Base-by-base conservation (phyloP, 2,888 invertebrate genomes). In the Meta bourneti region DNA sequence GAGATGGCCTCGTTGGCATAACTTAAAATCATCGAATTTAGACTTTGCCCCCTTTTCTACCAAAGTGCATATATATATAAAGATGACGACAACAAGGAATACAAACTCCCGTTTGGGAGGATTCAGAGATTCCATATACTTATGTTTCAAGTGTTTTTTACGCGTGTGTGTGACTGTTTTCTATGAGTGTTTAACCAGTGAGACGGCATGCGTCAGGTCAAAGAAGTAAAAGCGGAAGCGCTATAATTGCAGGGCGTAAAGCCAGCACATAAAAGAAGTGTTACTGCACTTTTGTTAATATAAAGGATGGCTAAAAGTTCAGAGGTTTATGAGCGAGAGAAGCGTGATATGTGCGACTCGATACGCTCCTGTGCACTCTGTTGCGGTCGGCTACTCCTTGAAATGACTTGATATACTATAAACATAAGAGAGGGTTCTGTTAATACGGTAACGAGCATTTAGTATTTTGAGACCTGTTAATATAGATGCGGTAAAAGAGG, bases 221-320 rank as follows among this genome's bases (percentile, higher is more conserved):
- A 52, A 19, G 19, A 52, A 16, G 19, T 9, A 77, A 51, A 77
- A 51, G 77, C 77, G 77, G 77, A 77, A 77, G 77, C 52, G n/a
- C 49, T 51, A 51, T 77, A 52, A 51, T 51, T 51, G 52, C 51
- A n/a, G 49, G 4, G 51, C 77, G 52, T 49, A 51, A 77, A 77
- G 51, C 51, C 49, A 77, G 49, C 52, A 51, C 8, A n/a, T 51
- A 77, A 77, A 77, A 51, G 77, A 77, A 77, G 16, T 81, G 11
- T 70, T 11, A n/a, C 81, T 20, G 20, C 72, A 72, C 71, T 83
- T 83, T 72, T 72, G 72, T 69, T 34, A 54, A 69, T 69, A 72
- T 61, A 34, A 85, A 75, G 77, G 54, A 48, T 49, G 48, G 69
- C 75, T 75, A 61, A 85, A 75, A 85, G 84, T 85, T 85, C 84